Evolutionary conservation across 1,140 invertebrate species (phyloP), one percentile per base, ranked within the genome.

Genomic region (Teleogryllus occipitalis): DNA sequence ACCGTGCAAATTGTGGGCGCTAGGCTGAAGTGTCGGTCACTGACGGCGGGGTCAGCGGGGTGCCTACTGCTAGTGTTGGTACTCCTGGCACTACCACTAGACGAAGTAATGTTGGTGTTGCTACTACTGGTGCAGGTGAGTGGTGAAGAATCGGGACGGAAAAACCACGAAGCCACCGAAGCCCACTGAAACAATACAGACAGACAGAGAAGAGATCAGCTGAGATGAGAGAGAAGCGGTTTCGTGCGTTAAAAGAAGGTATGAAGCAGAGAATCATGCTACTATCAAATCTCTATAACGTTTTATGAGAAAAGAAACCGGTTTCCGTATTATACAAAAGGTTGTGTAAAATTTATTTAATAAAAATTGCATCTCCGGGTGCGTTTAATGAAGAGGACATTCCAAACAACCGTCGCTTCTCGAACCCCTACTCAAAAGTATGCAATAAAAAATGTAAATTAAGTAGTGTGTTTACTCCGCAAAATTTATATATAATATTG

Each of bases 121-220:
- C 76, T 79, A 72, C 21, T 72, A 79, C 49, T 77, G 82, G 76
- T 82, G 80, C 80, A 81, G 76, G 80, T 78, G 80, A 81, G 82
- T 74, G 83, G 81, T 47, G 84, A 81, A 76, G 81, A 82, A 76
- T 87, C 85, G 73, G 87, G 86, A 47, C 86, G 82, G 80, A 87
- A 85, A 81, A 87, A 87, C 86, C 86, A 87, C 76, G 87, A 87
- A 76, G 87, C 87, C 77, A 87, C 87, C 65, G 87, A 87, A 75
- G 87, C 86, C 87, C 87, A 87, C 87, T 87, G 84, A 74, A 87
- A 84, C 84, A 80, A 80, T 82, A 82, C 82, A 82, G 79, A 76
- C 39, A 76, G 76, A 77, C 39, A 77, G 76, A 48, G 48, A 48
- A 77, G 76, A 77, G n/a, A 77, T 77, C 76, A 48, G 76, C n/a